Percentiles rank a stretch among this genome's conserved stretches.
Conservation (phyloP, 2,888 invertebrate species). For the Hofmannophila pseudospretella region DNA sequence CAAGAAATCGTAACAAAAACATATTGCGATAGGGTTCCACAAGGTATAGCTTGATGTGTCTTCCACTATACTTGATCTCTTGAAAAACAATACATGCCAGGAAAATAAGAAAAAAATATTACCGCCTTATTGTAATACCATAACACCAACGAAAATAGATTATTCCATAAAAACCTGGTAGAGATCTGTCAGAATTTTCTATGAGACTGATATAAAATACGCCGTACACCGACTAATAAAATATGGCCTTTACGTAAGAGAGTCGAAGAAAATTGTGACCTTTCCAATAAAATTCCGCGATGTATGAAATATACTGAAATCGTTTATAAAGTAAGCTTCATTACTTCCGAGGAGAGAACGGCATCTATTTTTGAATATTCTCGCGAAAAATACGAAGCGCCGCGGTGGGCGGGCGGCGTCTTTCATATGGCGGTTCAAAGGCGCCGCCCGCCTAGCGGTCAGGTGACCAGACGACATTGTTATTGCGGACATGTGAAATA, state of each 20-base stretch:
- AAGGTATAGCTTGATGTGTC: too few species aligned
- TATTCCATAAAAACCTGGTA: not conserved
- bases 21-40: too few species aligned
- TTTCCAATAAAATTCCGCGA: slow-evolving; percentile 53
- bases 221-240: not conserved
- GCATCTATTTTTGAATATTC: slow-evolving; percentile 54
- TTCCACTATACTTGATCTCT: too few species aligned
- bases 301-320: slow-evolving; percentile 56
- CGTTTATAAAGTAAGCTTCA: slow-evolving; percentile 63
- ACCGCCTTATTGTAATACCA: too few species aligned
- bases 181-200: not conserved
- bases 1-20: too few species aligned
- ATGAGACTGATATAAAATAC: not conserved
- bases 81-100: not conserved
- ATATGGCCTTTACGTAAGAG: not conserved
- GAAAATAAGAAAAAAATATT: not conserved
- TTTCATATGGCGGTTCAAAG: slow-evolving; percentile 38
- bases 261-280: slow-evolving; percentile 34
- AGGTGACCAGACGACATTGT: not conserved
- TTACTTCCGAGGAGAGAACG: slow-evolving; percentile 47
- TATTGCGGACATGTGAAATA: not conserved
- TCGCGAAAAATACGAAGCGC: slow-evolving; percentile 37
- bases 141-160: not conserved
- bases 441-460: slow-evolving; percentile 13
- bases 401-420: slow-evolving; percentile 20